Base-by-base conservation (phyloP, 1,140 invertebrate genomes). In the Drosophila lacertosa region DNA sequence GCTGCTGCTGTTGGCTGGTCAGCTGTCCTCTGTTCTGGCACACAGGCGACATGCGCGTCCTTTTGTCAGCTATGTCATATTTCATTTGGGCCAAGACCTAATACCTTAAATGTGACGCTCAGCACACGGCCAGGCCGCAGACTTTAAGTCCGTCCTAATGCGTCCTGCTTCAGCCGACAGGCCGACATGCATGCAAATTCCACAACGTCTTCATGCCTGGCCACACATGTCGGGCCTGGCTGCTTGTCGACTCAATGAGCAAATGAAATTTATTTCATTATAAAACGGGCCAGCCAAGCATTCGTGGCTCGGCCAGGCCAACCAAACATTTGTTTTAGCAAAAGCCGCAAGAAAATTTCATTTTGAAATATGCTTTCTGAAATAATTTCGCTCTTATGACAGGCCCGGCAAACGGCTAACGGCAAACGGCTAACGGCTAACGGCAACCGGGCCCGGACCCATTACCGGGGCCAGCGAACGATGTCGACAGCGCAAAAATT, bases 191-290 rank as follows among this genome's bases (percentile, higher is more conserved):
- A 84, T 84, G 82, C 80, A 84, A 84, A 84, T 84, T 86, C 80
- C 80, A 70, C 77, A 81, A 79, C 77, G 76, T 72, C 79, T 83
- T 82, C 74, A 84, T 84, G 80, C 82, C 82, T 81, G 80, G 80
- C 81, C 81, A 86, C 81, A 88, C 82, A 86, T 86, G 80, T 86
- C 77, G 77, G 77, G 80, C 72, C 80, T 78, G 53, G 16, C 44
- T 48, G 57, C 65, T 68, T 68, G 65, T 86, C 81, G 82, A 86
- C 72, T 86, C 81, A 86, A 86, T 86, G 82, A 81, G 82, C 81
- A 86, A 86, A 86, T 81, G 65, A 88, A 86, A 86, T 86, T 86
- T 88, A 86, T 86, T 86, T 84, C 81, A 80, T 84, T 84, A 84
- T 84, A 73, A 84, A 86, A 73, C 67, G 53, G 59, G 80, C 80